Conservation (phyloP, 2,797 vertebrate genomes). For the Hozukius guyotensis region DNA sequence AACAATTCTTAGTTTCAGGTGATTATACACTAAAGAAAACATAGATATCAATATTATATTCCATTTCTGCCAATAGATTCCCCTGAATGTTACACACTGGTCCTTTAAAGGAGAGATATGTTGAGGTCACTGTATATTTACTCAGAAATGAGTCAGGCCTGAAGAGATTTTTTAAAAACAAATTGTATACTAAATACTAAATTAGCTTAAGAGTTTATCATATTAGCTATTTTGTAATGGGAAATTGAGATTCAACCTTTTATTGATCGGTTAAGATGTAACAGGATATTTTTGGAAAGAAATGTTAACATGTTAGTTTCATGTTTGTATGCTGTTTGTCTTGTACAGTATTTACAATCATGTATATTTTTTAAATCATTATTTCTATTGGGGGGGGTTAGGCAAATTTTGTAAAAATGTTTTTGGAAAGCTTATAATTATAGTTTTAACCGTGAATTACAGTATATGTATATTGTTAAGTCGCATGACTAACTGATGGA, state of each 20-base stretch:
- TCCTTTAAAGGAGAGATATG: no score
- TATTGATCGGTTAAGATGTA: not conserved
- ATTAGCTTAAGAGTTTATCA: not conserved
- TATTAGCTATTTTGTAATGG: not conserved
- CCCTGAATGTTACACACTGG: no score
- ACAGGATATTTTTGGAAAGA: not conserved
- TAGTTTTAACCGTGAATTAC: not conserved
- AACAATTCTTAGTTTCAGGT: no score
- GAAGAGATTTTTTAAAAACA: not conserved
- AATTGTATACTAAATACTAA: not conserved
- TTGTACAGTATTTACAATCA: not conserved
- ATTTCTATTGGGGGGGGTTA: no score
- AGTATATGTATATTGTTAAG: no score
- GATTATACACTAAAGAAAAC: no score
- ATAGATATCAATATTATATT: no score
- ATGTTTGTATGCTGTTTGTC: not conserved
- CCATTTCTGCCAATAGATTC: no score
- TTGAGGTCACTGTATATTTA: no score
- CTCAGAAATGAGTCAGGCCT: not conserved
- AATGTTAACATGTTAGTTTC: not conserved
- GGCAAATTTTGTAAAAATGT: no score
- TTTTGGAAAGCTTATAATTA: not conserved
- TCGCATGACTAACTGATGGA: no score
- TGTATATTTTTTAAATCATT: no score
- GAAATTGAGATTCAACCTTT: not conserved